Evolutionary conservation across 2,113 vertebrate species (phyloP).

Genomic region (Megaceryle torquata): DNA sequence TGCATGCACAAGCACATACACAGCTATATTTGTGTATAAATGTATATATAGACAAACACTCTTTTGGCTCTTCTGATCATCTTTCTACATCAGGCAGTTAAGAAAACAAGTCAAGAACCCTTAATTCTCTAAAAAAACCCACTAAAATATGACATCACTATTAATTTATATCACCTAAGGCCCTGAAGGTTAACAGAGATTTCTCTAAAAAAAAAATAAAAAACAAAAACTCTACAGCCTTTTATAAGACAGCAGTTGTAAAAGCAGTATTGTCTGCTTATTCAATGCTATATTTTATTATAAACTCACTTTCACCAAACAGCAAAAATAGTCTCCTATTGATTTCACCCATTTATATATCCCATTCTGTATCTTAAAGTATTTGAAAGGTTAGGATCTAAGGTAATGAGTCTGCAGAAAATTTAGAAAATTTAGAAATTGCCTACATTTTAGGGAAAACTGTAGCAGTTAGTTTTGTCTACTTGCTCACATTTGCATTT

Average conservation of each 20-base stretch:
- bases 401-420: not conserved
- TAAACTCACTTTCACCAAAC: not conserved
- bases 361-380: not conserved
- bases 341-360: not conserved
- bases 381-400: not conserved
- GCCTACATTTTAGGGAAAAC: not conserved
- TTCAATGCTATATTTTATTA: not conserved
- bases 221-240: not conserved
- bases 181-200: not conserved
- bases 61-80: not conserved
- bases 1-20: not conserved
- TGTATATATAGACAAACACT: not conserved
- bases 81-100: not conserved
- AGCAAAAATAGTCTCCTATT: not conserved
- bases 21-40: constrained; percentile 2
- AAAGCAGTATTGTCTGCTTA: not conserved
- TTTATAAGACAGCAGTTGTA: not conserved
- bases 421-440: not conserved
- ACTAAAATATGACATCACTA: accelerated
- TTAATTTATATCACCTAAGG: not conserved
- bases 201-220: not conserved
- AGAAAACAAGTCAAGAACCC: not conserved
- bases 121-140: not conserved
- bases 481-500: not conserved
- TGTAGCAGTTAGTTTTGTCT: not conserved